Evolutionary conservation across 2,888 invertebrate species (phyloP).

Genomic region (Silvanus unidentatus): DNA sequence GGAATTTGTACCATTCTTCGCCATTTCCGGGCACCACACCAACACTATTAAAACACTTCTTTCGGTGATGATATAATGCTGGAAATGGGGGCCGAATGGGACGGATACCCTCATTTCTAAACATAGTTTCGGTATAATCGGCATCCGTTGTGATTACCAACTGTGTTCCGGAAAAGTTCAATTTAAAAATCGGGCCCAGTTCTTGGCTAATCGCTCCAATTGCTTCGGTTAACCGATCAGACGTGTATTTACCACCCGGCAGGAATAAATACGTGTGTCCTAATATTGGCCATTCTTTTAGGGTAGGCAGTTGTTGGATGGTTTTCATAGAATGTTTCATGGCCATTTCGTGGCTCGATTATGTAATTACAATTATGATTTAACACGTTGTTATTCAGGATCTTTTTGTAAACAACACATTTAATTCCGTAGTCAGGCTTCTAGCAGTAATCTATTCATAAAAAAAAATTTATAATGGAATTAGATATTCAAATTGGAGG

Average conservation of each 20-base stretch:
- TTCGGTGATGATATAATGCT: constrained; percentile 48
- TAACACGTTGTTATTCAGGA: no score
- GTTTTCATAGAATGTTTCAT: constrained; percentile 12
- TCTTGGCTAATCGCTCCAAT: constrained; percentile 42
- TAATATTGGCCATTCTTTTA: constrained; percentile 35
- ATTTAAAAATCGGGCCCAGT: constrained; percentile 49
- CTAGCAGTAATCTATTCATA: no score
- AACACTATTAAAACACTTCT: constrained; percentile 44
- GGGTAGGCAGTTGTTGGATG: constrained; percentile 30
- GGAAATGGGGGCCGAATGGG: constrained; percentile 52
- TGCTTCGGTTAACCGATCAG: constrained; percentile 45
- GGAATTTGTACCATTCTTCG: constrained; percentile 52
- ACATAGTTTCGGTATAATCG: constrained; percentile 47
- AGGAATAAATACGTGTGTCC: constrained; percentile 42
- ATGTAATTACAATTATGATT: no score
- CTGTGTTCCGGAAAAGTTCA: constrained; percentile 44
- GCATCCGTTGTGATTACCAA: constrained; percentile 49
- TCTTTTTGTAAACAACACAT: no score
- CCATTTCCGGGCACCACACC: constrained; percentile 56
- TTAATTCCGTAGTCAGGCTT: no score
- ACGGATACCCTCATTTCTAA: constrained; percentile 48
- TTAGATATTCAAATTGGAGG: no score
- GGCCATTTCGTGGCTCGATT: no score
- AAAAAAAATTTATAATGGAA: no score
- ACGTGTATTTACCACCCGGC: constrained; percentile 40